A percentile compares a stretch with the other conserved stretches of the same genome.
Evolutionary conservation across 2,888 invertebrate genomes (phyloP).

Genomic region (Diaphora mendica): DNA sequence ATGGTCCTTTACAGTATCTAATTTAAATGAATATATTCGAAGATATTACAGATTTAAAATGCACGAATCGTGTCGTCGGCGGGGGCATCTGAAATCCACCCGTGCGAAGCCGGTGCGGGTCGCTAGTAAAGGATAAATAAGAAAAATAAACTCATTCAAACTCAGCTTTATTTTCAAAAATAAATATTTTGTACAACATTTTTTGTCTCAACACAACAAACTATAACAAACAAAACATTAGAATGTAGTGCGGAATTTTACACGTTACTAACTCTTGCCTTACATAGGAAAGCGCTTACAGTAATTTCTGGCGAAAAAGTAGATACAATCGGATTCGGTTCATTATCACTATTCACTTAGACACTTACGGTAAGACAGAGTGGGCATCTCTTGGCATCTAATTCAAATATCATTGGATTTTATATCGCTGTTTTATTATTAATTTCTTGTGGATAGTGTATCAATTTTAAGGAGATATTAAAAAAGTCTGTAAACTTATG

Average conservation of each 20-base stretch:
- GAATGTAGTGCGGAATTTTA: constrained; percentile 45
- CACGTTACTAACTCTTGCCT: constrained; percentile 14
- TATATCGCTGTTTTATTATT: neutral
- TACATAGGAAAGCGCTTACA: constrained; percentile 7
- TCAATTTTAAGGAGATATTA: no score
- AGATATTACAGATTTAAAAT: no score
- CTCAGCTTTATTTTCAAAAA: constrained; percentile 76
- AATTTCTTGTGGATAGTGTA: neutral
- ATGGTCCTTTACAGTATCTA: no score
- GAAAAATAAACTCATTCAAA: constrained; percentile 41
- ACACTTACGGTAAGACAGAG: neutral
- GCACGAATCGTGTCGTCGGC: no score
- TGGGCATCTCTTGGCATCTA: neutral
- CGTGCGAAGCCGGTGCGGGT: no score
- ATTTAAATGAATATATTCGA: no score
- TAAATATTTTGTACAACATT: constrained; percentile 75
- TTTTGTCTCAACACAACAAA: constrained; percentile 46
- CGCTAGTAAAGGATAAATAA: no score
- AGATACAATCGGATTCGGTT: neutral
- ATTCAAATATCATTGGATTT: neutral
- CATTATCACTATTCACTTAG: neutral
- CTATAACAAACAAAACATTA: constrained; percentile 42
- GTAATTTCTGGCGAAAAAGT: constrained; percentile 25
- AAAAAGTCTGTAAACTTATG: no score
- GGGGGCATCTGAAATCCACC: no score